phyloP scores from a whole-genome alignment of 2,888 invertebrate species.

The Orchesellides sinensis region DNA sequence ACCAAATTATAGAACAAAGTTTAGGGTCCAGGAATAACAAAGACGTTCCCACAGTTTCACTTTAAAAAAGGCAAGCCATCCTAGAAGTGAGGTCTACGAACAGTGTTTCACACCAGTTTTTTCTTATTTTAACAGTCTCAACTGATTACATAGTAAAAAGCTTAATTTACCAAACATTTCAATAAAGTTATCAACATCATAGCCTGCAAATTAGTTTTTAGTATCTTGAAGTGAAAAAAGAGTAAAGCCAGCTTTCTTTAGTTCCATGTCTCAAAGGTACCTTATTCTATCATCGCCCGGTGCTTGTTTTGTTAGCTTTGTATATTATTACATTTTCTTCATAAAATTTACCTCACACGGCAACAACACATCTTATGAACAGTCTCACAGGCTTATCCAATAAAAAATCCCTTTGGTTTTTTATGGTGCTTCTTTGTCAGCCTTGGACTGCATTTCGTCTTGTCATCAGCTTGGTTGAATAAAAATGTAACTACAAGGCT shows the following conservation, averaged over 20 bases:
- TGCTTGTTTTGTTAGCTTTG: no score
- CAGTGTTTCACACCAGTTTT: no score
- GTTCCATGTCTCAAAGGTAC: not conserved
- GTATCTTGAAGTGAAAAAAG: not conserved
- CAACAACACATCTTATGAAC: no score
- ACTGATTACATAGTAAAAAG: slow-evolving; percentile 11
- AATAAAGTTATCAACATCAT: not conserved
- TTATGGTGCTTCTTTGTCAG: not conserved
- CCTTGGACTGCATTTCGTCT: slow-evolving; percentile 4
- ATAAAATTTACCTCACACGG: no score
- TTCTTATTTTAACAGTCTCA: no score
- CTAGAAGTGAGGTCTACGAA: no score
- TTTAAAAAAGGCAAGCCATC: no score
- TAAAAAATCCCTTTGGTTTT: no score
- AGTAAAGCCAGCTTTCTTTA: not conserved
- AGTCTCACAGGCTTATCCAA: no score
- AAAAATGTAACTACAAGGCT: slow-evolving; percentile 13
- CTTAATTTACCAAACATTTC: slow-evolving; percentile 17
- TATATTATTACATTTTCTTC: not conserved
- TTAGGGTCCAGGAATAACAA: no score
- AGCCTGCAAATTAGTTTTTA: not conserved
- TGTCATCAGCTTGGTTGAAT: slow-evolving; percentile 26
- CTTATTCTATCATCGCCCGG: not conserved
- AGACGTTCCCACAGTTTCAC: no score
- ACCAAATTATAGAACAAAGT: no score